These are phyloP conservation scores for Buphagus erythrorhynchus DNA, from an alignment of 2,797 vertebrate genomes.

Conservation along the genomic window DNA sequence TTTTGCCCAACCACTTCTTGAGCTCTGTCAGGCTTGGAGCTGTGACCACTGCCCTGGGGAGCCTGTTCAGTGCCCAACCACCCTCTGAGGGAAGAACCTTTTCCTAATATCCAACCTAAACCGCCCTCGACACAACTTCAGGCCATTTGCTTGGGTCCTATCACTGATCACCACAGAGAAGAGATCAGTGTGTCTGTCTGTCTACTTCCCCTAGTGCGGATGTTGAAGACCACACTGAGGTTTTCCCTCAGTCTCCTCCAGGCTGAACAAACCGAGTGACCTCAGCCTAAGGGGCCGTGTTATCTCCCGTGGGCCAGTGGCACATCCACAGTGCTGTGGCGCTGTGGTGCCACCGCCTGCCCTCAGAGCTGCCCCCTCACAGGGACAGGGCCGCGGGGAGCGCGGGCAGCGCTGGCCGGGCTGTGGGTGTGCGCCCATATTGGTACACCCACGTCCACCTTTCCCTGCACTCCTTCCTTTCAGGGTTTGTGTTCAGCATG, in stretches of 20 bases:
- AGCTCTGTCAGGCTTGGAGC: neutral
- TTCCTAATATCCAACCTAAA: neutral
- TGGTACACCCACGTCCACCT: rapidly evolving
- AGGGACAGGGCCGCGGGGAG: rapidly evolving
- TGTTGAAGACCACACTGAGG: neutral
- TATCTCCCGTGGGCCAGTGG: rapidly evolving
- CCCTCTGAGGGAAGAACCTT: neutral
- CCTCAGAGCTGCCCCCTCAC: rapidly evolving
- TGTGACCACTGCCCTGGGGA: no score
- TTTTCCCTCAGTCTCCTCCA: neutral
- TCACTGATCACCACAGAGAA: neutral
- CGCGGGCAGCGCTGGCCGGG: neutral
- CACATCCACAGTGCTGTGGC: rapidly evolving
- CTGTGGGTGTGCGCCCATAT: rapidly evolving
- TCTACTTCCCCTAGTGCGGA: neutral
- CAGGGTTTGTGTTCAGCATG: neutral
- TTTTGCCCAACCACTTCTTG: neutral
- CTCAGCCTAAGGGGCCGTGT: neutral
- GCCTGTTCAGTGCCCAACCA: neutral
- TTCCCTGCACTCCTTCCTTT: neutral
- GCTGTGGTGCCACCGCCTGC: rapidly evolving
- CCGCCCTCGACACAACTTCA: neutral
- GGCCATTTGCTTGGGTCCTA: neutral
- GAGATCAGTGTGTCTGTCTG: neutral
- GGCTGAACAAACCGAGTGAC: neutral